These are phyloP conservation scores for Siphamia tubifer DNA, from an alignment of 2,113 vertebrate genomes.

Conservation along the genomic window DNA sequence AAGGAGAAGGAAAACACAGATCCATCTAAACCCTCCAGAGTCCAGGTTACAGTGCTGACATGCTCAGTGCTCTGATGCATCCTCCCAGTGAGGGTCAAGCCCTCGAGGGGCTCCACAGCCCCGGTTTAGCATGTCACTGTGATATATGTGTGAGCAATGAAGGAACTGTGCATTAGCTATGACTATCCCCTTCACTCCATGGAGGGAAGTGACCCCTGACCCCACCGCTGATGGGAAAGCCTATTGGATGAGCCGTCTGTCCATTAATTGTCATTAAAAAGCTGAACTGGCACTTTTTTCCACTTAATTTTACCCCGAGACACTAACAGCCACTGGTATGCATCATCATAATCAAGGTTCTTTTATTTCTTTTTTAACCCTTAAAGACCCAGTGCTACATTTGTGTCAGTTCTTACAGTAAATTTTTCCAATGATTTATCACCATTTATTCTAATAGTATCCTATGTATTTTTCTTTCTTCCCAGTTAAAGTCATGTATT, in stretches of 20 bases:
- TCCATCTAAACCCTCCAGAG: slow-evolving; percentile 17
- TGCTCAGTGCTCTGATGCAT: slow-evolving; percentile 20
- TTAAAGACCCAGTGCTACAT: too few relatives aligned
- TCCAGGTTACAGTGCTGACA: slow-evolving; percentile 31
- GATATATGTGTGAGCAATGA: slow-evolving; percentile 29
- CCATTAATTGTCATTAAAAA: slow-evolving; percentile 57
- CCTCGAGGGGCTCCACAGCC: slow-evolving; percentile 2
- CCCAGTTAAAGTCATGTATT: too few relatives aligned
- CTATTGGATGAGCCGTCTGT: slow-evolving; percentile 15
- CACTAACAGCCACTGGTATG: not conserved
- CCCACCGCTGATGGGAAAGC: not conserved
- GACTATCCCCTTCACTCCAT: slow-evolving; percentile 7
- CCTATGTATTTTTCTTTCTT: too few relatives aligned
- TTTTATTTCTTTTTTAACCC: too few relatives aligned
- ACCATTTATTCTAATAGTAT: too few relatives aligned
- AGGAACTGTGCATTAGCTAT: slow-evolving; percentile 10
- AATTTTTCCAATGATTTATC: too few relatives aligned
- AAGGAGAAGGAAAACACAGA: not conserved
- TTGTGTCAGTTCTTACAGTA: too few relatives aligned
- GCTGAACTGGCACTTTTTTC: not conserved
- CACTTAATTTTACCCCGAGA: not conserved
- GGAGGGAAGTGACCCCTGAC: slow-evolving; percentile 42
- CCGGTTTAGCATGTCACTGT: slow-evolving; percentile 21
- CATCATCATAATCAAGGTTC: slow-evolving; percentile 13
- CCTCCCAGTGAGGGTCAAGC: slow-evolving; percentile 29